Conservation (phyloP, 2,888 invertebrate genomes). For the Brenthis hecate region DNA sequence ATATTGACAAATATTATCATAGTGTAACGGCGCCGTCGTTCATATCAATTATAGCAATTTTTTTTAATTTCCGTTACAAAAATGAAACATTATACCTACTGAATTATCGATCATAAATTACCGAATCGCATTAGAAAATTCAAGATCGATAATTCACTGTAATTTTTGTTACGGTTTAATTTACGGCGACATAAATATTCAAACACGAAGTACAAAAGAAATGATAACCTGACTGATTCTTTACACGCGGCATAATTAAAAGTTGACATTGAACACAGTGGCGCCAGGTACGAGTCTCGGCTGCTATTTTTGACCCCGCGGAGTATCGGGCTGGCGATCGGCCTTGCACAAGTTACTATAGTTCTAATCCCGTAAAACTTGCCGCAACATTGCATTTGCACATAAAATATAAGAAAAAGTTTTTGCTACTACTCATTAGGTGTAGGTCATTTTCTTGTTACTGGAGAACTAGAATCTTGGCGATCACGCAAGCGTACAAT, state of each 20-base stretch:
- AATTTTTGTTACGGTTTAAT: neutral
- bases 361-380: conserved; percentile 72
- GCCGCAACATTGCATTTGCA: conserved; percentile 70
- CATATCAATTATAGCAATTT: no score
- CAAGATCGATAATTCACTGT: no score
- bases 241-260: conserved; percentile 76
- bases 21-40: no score
- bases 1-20: no score
- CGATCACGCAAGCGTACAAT: no score
- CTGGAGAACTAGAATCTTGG: no score
- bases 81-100: no score
- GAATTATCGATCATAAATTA: no score
- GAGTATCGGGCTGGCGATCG: conserved; percentile 78
- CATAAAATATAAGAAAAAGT: conserved; percentile 49
- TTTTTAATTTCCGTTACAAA: no score
- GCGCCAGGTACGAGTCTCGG: conserved; percentile 79
- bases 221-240: conserved; percentile 55
- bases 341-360: conserved; percentile 73
- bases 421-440: neutral
- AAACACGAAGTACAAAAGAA: neutral
- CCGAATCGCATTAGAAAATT: no score
- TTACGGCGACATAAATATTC: no score
- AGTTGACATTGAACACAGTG: conserved; percentile 77
- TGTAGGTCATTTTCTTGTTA: neutral
- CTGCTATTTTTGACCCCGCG: conserved; percentile 75